Evolutionary conservation across 2,797 vertebrate genomes (phyloP).

Genomic region (Lindbergichthys nudifrons): DNA sequence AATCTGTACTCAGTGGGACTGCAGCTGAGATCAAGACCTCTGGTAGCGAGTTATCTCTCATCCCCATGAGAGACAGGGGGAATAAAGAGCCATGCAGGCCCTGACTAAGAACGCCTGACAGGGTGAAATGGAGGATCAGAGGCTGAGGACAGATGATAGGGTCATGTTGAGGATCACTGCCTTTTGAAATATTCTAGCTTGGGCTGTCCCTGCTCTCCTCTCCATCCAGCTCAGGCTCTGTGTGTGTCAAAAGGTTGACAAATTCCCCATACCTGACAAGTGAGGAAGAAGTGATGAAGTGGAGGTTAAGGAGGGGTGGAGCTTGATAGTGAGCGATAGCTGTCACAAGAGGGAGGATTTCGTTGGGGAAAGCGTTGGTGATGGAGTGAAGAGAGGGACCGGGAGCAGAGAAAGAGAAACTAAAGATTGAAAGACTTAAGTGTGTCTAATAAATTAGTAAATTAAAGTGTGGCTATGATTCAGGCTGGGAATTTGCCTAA

Average conservation of each 20-base stretch:
- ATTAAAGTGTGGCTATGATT: constrained; percentile 1
- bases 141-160: constrained; percentile 60
- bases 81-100: constrained; percentile 42
- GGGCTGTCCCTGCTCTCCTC: constrained; percentile 49
- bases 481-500: not conserved
- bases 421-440: not conserved
- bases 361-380: not conserved
- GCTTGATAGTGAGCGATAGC: constrained; percentile 5
- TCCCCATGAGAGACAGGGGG: constrained; percentile 48
- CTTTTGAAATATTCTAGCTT: constrained; percentile 76
- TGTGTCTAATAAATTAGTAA: not conserved
- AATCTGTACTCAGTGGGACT: constrained; percentile 35
- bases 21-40: constrained; percentile 46
- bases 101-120: constrained; percentile 59
- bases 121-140: constrained; percentile 61
- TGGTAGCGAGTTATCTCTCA: constrained; percentile 39
- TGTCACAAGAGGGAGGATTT: constrained; percentile 22
- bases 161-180: constrained; percentile 63
- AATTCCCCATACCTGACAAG: constrained; percentile 53
- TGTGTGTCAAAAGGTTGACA: constrained; percentile 57
- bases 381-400: not conserved
- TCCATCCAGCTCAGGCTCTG: constrained; percentile 31
- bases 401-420: not conserved
- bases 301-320: constrained; percentile 41
- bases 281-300: constrained; percentile 47